Base-by-base conservation (phyloP, 2,888 invertebrate species). In the Platycheirus albimanus region DNA sequence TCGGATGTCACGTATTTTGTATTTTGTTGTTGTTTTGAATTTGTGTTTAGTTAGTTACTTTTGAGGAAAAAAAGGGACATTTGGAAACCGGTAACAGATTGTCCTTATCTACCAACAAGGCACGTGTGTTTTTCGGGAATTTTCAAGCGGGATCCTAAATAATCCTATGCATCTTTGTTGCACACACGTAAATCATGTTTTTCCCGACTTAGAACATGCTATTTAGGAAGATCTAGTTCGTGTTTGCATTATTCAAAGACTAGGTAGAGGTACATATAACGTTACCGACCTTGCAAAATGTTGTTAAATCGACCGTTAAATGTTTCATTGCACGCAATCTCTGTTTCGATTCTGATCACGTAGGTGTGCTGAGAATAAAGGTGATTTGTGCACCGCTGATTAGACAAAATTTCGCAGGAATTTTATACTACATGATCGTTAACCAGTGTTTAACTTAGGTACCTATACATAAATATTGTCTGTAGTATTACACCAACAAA, bases 281-380 rank as follows among this genome's bases (percentile, higher is more conserved):
- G 33, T n/a, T 8, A 54, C 52, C 58, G 56, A 70, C 33, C 28
- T 56, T 70, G 47, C 47, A 45, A 8, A 17, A 17, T 17, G 28
- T 69, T 66, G 10, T 67, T 41, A 56, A 71, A 66, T 64, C 30
- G 47, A 38, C 49, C 54, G 64, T 38, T 28, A 51, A 52, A 43
- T 63, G 33, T 33, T 19, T 38, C 19, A 36, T 61, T 67, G 28
- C 33, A 30, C 43, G 28, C 47, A 52, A 63, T 54, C 36, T 63
- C 17, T n/a, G 15, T 41, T 64, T 64, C 3, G 8, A 77, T 71
- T 83, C 71, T 64, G 51, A 72, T 77, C 81, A 83, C 81, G 81
- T 83, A 71, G 11, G 56, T 38, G 33, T 43, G 51, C 15, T 56
- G 56, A 33, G 56, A 54, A 63, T 19, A 54, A 74, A 69, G 54